phyloP scores from a whole-genome alignment of 2,888 invertebrate genomes.

The Petrolisthes manimaculis region DNA sequence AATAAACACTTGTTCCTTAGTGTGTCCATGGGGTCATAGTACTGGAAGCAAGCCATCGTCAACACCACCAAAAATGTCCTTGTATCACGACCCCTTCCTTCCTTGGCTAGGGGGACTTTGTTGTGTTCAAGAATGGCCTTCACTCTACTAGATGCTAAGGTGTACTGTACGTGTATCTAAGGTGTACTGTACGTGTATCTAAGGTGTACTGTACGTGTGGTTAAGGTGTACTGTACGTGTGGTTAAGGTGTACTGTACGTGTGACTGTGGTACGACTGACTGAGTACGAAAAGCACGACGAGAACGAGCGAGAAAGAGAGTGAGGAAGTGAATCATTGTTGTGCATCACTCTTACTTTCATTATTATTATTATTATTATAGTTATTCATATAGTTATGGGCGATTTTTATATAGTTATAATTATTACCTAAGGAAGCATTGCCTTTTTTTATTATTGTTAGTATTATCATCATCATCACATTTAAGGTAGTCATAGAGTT shows the following conservation, averaged over 20 bases:
- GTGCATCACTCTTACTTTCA: neutral
- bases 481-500: neutral
- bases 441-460: neutral
- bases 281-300: neutral
- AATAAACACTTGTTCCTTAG: neutral
- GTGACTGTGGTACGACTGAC: neutral
- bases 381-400: neutral
- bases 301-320: neutral
- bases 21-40: neutral
- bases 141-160: neutral
- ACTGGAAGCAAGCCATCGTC: neutral
- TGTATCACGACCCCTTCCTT: neutral
- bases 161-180: neutral
- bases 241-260: too few species aligned
- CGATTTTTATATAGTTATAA: neutral
- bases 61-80: neutral
- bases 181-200: too few species aligned
- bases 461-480: neutral
- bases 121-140: neutral
- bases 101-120: neutral
- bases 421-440: neutral
- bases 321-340: neutral
- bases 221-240: too few species aligned
- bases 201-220: too few species aligned
- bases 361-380: neutral